Conservation (phyloP, 2,797 vertebrate species). For the Argya squamiceps region DNA sequence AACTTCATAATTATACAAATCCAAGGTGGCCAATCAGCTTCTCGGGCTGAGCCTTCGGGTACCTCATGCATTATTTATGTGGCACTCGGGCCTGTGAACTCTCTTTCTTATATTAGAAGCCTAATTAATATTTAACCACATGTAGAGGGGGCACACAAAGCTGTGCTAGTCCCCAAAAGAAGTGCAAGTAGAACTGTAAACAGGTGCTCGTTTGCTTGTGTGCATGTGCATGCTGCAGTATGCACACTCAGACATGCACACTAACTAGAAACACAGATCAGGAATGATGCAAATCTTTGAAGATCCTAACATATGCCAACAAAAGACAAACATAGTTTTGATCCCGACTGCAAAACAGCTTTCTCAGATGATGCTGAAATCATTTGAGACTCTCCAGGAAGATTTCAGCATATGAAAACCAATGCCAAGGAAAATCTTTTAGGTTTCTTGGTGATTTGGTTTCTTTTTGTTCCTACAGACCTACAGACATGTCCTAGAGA, state of each 20-base stretch:
- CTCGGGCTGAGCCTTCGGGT: conserved; percentile 81
- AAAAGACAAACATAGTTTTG: neutral
- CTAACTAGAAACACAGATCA: neutral
- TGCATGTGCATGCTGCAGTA: neutral
- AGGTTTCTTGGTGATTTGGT: neutral
- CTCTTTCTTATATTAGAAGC: conserved; percentile 83
- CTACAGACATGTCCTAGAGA: neutral
- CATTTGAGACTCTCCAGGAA: neutral
- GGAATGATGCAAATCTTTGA: neutral
- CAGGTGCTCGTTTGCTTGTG: conserved; percentile 3
- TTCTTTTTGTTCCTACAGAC: neutral
- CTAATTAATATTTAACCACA: conserved; percentile 88
- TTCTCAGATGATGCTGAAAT: neutral
- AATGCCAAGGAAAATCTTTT: neutral
- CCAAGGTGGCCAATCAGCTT: conserved; percentile 85
- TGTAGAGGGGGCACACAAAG: conserved; percentile 72
- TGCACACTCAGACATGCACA: neutral
- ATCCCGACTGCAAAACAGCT: neutral
- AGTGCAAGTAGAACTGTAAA: conserved; percentile 51
- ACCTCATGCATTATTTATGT: conserved; percentile 82
- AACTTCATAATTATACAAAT: conserved; percentile 87
- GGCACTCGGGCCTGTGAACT: conserved; percentile 79
- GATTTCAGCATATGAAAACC: neutral
- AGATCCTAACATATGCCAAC: neutral
- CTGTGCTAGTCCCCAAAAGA: conserved; percentile 56